These are phyloP conservation scores for Eurystomus gularis DNA, from an alignment of 2,113 vertebrate genomes.

Conservation along the genomic window DNA sequence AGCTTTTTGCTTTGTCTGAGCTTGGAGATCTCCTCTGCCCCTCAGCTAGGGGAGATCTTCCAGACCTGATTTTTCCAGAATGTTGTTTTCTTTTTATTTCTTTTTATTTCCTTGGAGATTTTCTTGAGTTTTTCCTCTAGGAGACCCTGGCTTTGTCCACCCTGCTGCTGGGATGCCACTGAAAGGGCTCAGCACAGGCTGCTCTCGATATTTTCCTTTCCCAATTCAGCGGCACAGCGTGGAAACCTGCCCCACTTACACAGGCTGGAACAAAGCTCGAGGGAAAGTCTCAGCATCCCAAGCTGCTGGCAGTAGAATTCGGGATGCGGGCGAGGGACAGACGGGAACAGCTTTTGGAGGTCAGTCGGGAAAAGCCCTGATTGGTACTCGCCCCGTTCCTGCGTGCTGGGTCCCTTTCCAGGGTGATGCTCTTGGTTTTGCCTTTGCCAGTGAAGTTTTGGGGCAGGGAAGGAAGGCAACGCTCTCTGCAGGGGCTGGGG, in stretches of 20 bases:
- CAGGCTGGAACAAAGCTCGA: background rate
- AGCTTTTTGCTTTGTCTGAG: background rate
- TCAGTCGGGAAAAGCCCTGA: background rate
- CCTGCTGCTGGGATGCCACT: accelerated
- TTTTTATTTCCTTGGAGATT: background rate
- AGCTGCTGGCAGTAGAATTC: background rate
- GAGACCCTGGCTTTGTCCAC: accelerated
- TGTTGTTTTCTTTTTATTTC: background rate
- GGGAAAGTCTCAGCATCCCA: background rate
- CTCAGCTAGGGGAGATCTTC: no score
- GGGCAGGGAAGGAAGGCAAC: background rate
- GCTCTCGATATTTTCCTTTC: background rate
- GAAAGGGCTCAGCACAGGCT: background rate
- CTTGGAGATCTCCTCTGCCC: background rate
- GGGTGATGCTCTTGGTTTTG: background rate
- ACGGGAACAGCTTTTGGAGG: background rate
- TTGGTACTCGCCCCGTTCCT: background rate
- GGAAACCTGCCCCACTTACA: conserved; percentile 31
- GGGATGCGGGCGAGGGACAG: background rate
- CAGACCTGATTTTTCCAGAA: background rate
- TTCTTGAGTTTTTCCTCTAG: background rate
- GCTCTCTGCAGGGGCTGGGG: background rate
- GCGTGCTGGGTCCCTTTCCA: background rate
- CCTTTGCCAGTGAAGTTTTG: background rate
- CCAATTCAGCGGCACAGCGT: background rate